These are phyloP conservation scores for Molothrus ater DNA, from an alignment of 2,797 vertebrate species.

Conservation along the genomic window DNA sequence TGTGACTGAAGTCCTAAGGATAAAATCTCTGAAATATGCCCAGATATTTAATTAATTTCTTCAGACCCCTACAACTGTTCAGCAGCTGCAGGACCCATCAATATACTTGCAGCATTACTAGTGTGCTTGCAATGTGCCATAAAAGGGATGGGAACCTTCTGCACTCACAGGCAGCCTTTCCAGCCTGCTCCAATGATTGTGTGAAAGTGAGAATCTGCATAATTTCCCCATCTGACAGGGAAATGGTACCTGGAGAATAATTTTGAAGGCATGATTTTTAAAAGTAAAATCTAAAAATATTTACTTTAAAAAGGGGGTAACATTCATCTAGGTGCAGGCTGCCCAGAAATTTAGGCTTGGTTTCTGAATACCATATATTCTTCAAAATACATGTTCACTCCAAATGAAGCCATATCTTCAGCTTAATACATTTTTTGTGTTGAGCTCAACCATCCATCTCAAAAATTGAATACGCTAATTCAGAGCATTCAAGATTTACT, in stretches of 20 bases:
- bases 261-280: not conserved
- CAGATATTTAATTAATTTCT: not conserved
- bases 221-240: not conserved
- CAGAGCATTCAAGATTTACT: constrained; percentile 60
- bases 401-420: constrained; percentile 36
- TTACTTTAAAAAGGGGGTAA: not conserved
- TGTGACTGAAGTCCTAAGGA: not conserved
- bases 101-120: not conserved
- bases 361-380: constrained; percentile 6
- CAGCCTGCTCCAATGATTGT: not conserved
- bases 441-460: constrained; percentile 45
- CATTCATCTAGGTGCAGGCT: not conserved
- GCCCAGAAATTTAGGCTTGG: not conserved
- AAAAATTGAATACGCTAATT: constrained; percentile 56
- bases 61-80: not conserved
- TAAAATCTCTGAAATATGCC: not conserved
- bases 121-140: not conserved
- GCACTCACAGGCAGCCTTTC: not conserved
- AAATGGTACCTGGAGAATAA: not conserved
- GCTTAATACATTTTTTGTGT: constrained; percentile 46
- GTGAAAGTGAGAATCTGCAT: not conserved
- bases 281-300: not conserved
- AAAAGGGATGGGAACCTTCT: not conserved
- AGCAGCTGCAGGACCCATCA: not conserved
- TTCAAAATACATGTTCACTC: constrained; percentile 1